Evolutionary conservation across 2,888 invertebrate species (phyloP).

Genomic region (Pterostichus niger): DNA sequence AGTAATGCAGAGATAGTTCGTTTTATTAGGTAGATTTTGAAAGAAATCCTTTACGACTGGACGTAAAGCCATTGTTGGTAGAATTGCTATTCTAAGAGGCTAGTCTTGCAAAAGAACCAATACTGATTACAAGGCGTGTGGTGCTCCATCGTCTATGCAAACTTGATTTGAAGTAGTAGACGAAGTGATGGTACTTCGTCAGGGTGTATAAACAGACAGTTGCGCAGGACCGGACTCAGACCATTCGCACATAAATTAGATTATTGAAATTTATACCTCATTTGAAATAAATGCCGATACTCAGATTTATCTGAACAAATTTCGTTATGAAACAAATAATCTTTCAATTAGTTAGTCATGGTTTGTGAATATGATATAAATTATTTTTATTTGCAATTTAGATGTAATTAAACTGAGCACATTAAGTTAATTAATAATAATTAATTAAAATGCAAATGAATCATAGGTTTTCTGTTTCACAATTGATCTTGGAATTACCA

Average conservation of each 20-base stretch:
- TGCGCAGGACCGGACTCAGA: conserved; percentile 13
- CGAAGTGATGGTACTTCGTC: conserved; percentile 60
- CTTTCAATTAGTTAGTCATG: too few species aligned
- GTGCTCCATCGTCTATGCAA: conserved; percentile 59
- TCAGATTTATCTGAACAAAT: too few species aligned
- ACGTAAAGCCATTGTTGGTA: conserved; percentile 40
- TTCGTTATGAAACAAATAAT: too few species aligned
- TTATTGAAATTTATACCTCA: background rate
- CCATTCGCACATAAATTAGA: background rate
- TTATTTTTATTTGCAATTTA: too few species aligned
- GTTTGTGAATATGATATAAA: too few species aligned
- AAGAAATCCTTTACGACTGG: conserved; percentile 50
- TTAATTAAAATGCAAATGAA: too few species aligned
- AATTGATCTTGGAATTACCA: too few species aligned
- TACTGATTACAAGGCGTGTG: conserved; percentile 55
- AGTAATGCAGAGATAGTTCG: conserved; percentile 32
- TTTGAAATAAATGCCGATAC: too few species aligned
- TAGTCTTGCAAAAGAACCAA: conserved; percentile 46
- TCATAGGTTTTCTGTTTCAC: too few species aligned
- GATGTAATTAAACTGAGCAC: too few species aligned
- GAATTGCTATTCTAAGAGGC: conserved; percentile 51
- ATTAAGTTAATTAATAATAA: too few species aligned
- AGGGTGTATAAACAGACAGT: conserved; percentile 48
- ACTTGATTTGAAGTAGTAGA: conserved; percentile 61
- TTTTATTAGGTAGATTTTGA: conserved; percentile 46